Evolutionary conservation across 2,888 invertebrate genomes (phyloP).

Genomic region (Dichetophora obliterata): DNA sequence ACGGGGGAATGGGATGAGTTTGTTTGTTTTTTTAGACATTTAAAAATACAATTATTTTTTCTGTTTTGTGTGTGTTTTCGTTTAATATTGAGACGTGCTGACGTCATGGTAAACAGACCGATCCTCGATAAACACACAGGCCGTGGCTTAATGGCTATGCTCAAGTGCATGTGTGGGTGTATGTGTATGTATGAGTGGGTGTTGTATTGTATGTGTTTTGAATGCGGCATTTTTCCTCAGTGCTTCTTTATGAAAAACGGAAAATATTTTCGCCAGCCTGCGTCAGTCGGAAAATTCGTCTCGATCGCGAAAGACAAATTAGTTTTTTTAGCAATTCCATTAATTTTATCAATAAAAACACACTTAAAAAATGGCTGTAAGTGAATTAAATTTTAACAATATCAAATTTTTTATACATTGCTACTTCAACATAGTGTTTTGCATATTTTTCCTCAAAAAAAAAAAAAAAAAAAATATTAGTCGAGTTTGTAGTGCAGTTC

Average conservation of each 20-base stretch:
- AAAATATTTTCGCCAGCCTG: slow-evolving; percentile 60
- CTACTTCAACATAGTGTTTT: too few species aligned
- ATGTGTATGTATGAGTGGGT: not conserved
- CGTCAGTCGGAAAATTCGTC: slow-evolving; percentile 64
- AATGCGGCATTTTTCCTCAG: slow-evolving; percentile 49
- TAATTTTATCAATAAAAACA: slow-evolving; percentile 29
- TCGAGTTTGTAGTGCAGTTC: too few species aligned
- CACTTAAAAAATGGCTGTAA: slow-evolving; percentile 61
- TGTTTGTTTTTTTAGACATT: not conserved
- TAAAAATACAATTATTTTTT: too few species aligned
- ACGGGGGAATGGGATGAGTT: not conserved
- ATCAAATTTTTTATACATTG: too few species aligned
- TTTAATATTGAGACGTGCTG: not conserved
- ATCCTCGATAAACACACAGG: not conserved
- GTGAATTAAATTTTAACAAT: slow-evolving; percentile 45
- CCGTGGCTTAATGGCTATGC: not conserved
- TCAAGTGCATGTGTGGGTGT: not conserved
- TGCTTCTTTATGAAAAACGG: slow-evolving; percentile 60
- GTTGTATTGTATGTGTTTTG: not conserved
- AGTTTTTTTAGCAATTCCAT: slow-evolving; percentile 5
- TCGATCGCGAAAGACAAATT: slow-evolving; percentile 60
- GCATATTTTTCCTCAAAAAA: too few species aligned
- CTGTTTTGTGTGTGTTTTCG: not conserved
- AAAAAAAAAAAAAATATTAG: too few species aligned
- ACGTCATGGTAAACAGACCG: not conserved